These are phyloP conservation scores for Noctua janthina DNA, from an alignment of 2,888 invertebrate genomes.

Conservation along the genomic window DNA sequence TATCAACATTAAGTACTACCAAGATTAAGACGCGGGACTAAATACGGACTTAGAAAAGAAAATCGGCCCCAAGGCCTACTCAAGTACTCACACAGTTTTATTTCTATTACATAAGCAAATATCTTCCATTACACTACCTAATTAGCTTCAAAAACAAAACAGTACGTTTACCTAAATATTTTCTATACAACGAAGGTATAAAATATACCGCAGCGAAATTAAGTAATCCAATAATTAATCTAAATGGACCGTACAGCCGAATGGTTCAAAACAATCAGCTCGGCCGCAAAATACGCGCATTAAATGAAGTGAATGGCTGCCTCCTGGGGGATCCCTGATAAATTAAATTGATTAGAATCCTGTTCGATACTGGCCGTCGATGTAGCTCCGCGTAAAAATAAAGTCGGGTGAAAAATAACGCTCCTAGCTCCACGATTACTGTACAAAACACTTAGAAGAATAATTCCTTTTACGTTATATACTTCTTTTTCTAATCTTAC, in stretches of 20 bases:
- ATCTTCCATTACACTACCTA: slow-evolving; percentile 57
- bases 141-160: slow-evolving; percentile 64
- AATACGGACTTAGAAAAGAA: slow-evolving; percentile 58
- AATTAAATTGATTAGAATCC: slow-evolving; percentile 91
- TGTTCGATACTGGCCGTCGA: slow-evolving; percentile 86
- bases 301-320: slow-evolving; percentile 90
- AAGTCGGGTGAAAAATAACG: slow-evolving; percentile 87
- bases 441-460: slow-evolving; percentile 73
- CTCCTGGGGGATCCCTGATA: slow-evolving; percentile 89
- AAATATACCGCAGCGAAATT: slow-evolving; percentile 87
- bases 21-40: slow-evolving; percentile 60
- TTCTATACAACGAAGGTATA: slow-evolving; percentile 72
- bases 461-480: slow-evolving; percentile 67
- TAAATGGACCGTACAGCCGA: slow-evolving; percentile 90
- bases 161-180: slow-evolving; percentile 65
- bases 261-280: slow-evolving; percentile 91
- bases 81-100: slow-evolving; percentile 48
- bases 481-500: slow-evolving; percentile 46
- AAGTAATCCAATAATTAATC: slow-evolving; percentile 91
- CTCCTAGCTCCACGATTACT: slow-evolving; percentile 77
- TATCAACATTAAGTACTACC: slow-evolving; percentile 60
- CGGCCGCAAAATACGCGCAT: slow-evolving; percentile 90
- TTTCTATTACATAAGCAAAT: slow-evolving; percentile 57
- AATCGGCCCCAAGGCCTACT: slow-evolving; percentile 40
- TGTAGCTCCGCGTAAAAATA: slow-evolving; percentile 87